Conservation (phyloP, 1,140 invertebrate species). For the Heliconius hewitsoni region DNA sequence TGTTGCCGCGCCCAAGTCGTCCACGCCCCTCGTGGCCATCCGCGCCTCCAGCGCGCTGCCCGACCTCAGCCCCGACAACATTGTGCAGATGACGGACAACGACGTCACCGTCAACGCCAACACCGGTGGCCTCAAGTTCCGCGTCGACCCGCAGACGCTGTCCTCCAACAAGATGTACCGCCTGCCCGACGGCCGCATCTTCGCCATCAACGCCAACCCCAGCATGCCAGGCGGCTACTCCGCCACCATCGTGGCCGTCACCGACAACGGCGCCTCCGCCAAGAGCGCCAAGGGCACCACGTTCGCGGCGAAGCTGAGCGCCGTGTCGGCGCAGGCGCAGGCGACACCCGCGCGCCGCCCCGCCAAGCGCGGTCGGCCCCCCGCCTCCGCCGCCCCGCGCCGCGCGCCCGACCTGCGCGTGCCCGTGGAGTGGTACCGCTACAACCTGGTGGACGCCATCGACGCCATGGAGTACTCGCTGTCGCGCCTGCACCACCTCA, state of each 20-base stretch:
- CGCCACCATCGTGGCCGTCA: constrained; percentile 76
- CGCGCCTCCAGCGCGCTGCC: constrained; percentile 41
- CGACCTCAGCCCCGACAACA: constrained; percentile 60
- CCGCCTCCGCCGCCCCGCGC: constrained; percentile 51
- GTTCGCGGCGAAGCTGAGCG: constrained; percentile 63
- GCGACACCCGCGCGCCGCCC: constrained; percentile 65
- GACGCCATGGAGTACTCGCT: constrained; percentile 76
- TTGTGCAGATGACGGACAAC: constrained; percentile 79
- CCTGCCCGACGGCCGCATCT: constrained; percentile 76
- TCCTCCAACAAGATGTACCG: constrained; percentile 80
- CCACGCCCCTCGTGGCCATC: constrained; percentile 17
- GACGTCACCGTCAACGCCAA: constrained; percentile 75
- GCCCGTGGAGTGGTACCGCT: constrained; percentile 77
- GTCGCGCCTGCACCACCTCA: constrained; percentile 65
- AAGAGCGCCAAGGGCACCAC: constrained; percentile 56
- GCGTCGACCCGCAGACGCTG: constrained; percentile 77
- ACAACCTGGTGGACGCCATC: constrained; percentile 74
- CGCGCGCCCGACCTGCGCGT: constrained; percentile 58
- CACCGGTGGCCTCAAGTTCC: constrained; percentile 77
- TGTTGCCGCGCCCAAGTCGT: constrained; percentile 32
- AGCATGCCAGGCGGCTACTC: constrained; percentile 79
- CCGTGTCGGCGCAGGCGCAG: constrained; percentile 72
- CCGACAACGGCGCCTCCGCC: constrained; percentile 45
- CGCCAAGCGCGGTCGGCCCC: constrained; percentile 45
- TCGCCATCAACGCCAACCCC: constrained; percentile 77